phyloP scores from a whole-genome alignment of 1,140 invertebrate genomes.

The Conus ventricosus region DNA sequence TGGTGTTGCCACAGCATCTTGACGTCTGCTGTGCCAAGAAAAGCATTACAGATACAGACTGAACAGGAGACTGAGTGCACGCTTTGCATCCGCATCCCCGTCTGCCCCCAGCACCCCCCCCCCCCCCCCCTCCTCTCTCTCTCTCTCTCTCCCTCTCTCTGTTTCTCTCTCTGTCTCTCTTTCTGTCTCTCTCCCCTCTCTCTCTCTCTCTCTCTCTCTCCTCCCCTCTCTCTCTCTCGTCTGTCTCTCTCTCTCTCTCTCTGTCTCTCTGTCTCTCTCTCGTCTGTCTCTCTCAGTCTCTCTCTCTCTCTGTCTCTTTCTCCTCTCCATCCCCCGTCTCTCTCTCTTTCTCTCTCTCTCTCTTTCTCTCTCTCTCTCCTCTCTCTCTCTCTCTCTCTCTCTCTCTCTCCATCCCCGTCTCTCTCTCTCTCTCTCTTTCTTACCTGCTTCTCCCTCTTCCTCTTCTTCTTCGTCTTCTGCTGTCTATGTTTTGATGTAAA shows the following conservation, averaged over 20 bases:
- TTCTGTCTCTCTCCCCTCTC: conserved; percentile 31
- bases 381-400: conserved; percentile 31
- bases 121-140: too few species aligned
- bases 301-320: conserved; percentile 25
- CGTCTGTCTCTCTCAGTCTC: neutral
- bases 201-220: conserved; percentile 5
- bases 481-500: neutral
- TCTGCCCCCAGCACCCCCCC: too few species aligned
- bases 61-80: too few species aligned
- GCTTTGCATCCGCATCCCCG: too few species aligned
- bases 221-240: conserved; percentile 14
- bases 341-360: conserved; percentile 29
- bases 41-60: too few species aligned
- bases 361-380: conserved; percentile 29
- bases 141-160: too few species aligned
- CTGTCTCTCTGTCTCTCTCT: conserved; percentile 3
- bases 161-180: neutral
- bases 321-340: conserved; percentile 6
- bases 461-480: too few species aligned
- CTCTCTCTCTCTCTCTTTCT: conserved; percentile 23
- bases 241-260: neutral
- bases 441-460: neutral
- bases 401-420: conserved; percentile 4
- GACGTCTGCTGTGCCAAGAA: too few species aligned
- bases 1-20: too few species aligned